Conservation (phyloP, 2,113 vertebrate genomes). For the Myodes glareolus region DNA sequence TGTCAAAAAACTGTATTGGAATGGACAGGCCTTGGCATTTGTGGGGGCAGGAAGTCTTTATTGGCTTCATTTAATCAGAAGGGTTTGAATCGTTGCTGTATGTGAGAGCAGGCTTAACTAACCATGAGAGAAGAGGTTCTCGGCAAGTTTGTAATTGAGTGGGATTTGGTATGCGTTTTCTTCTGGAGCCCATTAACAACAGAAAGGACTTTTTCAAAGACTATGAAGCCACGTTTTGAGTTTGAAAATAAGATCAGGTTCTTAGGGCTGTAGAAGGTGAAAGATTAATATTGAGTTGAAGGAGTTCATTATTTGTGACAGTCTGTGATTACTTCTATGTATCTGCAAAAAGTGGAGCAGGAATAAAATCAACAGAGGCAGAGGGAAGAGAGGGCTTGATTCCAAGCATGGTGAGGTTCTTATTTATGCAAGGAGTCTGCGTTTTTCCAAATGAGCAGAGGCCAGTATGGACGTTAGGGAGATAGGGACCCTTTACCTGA, state of each 20-base stretch:
- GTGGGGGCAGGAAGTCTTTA: background rate
- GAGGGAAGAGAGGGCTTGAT: background rate
- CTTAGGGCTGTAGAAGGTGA: background rate
- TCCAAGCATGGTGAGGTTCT: background rate
- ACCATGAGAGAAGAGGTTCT: background rate
- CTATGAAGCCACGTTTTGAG: background rate
- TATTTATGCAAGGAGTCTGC: background rate
- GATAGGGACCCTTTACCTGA: background rate
- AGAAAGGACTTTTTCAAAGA: background rate
- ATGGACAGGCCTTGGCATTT: background rate
- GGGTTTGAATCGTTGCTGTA: background rate
- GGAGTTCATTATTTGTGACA: background rate
- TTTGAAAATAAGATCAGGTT: background rate
- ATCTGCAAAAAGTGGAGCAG: background rate
- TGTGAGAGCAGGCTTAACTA: background rate
- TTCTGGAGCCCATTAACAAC: background rate
- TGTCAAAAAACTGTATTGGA: background rate
- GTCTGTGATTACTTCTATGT: background rate
- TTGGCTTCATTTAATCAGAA: background rate
- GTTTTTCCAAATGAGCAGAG: background rate
- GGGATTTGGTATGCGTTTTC: background rate
- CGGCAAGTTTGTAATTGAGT: background rate
- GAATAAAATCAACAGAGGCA: background rate
- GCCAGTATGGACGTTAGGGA: background rate
- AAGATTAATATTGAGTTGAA: background rate